Percentiles rank a stretch among this genome's conserved stretches.
Evolutionary conservation across 2,888 invertebrate genomes (phyloP).

Genomic region (Pachycephus smyrnensis): DNA sequence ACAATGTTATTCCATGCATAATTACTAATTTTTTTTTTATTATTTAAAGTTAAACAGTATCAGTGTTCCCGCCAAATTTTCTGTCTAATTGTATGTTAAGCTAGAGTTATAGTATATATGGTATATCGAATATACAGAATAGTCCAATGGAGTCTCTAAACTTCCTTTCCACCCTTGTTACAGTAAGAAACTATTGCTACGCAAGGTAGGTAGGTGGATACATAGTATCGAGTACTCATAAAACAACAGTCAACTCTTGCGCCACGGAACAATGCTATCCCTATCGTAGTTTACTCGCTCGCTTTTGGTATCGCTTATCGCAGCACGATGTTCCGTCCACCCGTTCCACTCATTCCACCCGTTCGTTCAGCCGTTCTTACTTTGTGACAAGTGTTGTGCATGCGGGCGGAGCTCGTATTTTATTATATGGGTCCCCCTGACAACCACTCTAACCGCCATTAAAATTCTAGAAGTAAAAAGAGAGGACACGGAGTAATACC

Average conservation of each 20-base stretch:
- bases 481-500: background rate
- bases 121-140: background rate
- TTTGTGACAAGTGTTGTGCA: conserved; percentile 27
- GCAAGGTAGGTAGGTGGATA: background rate
- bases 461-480: background rate
- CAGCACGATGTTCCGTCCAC: conserved; percentile 36
- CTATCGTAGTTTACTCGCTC: conserved; percentile 35
- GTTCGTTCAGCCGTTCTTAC: conserved; percentile 8
- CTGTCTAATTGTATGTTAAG: background rate
- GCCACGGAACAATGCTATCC: conserved; percentile 38
- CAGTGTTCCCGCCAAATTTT: background rate
- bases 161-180: background rate
- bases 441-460: background rate
- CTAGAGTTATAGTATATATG: background rate
- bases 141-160: background rate
- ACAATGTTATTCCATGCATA: background rate
- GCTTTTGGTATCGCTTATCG: conserved; percentile 44
- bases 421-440: background rate
- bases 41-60: background rate
- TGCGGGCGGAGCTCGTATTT: conserved; percentile 24
- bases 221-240: background rate
- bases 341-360: conserved; percentile 12
- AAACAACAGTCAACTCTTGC: conserved; percentile 19
- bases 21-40: background rate
- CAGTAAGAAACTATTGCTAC: background rate